phyloP scores from a whole-genome alignment of 1,140 invertebrate species.

The Scaptomyza hsui region DNA sequence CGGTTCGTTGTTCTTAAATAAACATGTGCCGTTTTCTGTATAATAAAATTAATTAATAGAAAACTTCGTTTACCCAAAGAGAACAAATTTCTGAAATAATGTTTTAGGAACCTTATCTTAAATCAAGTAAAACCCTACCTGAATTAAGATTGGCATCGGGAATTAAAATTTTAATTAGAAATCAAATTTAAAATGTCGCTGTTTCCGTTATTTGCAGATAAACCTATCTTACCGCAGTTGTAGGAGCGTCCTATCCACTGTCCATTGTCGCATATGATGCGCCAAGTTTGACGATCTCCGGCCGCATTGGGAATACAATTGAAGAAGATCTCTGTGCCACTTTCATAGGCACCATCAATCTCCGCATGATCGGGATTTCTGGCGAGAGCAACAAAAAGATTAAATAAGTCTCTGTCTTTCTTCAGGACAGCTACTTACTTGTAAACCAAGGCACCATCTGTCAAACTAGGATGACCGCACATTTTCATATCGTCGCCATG shows the following conservation, averaged over 20 bases:
- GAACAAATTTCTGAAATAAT: too few species aligned
- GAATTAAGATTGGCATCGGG: too few species aligned
- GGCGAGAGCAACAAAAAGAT: neutral
- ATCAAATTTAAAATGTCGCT: too few species aligned
- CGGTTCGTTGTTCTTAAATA: conserved; percentile 90
- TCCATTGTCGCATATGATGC: conserved; percentile 92
- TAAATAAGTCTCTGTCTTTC: too few species aligned
- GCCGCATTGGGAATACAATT: conserved; percentile 91
- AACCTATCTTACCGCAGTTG: conserved; percentile 87
- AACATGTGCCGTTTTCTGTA: conserved; percentile 89
- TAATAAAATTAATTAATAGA: neutral
- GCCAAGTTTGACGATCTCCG: conserved; percentile 92
- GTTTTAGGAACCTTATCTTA: too few species aligned
- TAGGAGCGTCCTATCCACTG: conserved; percentile 91
- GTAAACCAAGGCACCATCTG: conserved; percentile 76
- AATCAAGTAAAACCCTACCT: too few species aligned
- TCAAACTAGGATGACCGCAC: conserved; percentile 75
- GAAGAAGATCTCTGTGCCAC: conserved; percentile 92
- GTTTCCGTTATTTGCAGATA: too few species aligned
- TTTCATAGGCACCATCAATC: conserved; percentile 87
- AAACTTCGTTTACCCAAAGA: too few species aligned
- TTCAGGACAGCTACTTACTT: conserved; percentile 54
- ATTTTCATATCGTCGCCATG: conserved; percentile 73
- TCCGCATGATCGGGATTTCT: conserved; percentile 73
- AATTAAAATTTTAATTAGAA: neutral